Evolutionary conservation across 2,888 invertebrate genomes (phyloP).

Genomic region (Lamproptera curius): DNA sequence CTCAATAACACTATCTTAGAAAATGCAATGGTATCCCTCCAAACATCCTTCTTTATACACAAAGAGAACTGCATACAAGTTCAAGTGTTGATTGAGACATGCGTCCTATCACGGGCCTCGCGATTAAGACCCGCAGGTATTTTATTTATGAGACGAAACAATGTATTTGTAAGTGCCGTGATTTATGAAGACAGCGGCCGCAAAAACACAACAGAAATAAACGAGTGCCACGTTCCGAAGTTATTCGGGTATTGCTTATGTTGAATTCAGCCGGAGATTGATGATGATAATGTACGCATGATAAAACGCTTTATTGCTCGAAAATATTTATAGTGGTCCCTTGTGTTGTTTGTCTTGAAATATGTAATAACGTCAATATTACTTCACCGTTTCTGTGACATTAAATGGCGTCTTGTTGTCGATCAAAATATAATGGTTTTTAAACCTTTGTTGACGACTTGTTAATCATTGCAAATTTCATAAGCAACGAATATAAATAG

Average conservation of each 20-base stretch:
- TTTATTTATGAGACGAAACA: constrained; percentile 58
- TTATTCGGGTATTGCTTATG: constrained; percentile 16
- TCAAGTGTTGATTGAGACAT: constrained; percentile 30
- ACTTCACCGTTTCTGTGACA: background rate
- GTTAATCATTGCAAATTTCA: no score
- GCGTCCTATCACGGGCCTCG: constrained; percentile 34
- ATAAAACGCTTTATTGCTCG: constrained; percentile 9
- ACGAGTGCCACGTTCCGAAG: constrained; percentile 21
- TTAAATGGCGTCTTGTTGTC: no score
- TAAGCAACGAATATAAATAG: no score
- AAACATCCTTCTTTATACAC: no score
- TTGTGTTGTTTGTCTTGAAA: background rate
- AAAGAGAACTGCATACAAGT: no score
- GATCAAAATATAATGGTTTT: no score
- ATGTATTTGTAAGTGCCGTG: constrained; percentile 53
- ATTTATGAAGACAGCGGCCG: constrained; percentile 57
- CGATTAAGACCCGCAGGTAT: constrained; percentile 49
- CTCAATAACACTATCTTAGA: no score
- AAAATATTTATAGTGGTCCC: background rate
- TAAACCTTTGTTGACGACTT: no score
- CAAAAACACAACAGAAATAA: constrained; percentile 40
- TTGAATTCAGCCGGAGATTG: constrained; percentile 11
- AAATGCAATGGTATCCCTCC: no score
- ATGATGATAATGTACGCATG: constrained; percentile 10
- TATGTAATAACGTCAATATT: background rate